phyloP scores from a whole-genome alignment of 1,140 invertebrate genomes.

The Pseudomyrmex gracilis region DNA sequence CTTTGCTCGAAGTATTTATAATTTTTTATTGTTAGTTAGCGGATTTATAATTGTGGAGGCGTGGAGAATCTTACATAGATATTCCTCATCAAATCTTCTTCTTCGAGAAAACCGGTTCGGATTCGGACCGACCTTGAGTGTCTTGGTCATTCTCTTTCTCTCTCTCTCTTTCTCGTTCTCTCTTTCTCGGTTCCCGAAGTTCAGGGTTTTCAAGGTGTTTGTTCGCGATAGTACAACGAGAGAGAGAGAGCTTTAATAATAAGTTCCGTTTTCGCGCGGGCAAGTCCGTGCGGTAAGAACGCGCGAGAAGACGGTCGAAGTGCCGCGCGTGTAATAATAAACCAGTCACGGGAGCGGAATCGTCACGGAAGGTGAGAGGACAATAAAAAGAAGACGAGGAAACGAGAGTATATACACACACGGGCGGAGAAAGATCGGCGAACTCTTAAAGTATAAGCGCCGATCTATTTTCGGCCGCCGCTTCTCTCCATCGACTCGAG shows the following conservation, averaged over 20 bases:
- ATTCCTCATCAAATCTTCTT: constrained; percentile 72
- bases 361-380: constrained; percentile 32
- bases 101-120: constrained; percentile 71
- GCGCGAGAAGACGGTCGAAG: constrained; percentile 34
- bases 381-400: constrained; percentile 45
- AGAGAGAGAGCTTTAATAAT: constrained; percentile 66
- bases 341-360: constrained; percentile 38
- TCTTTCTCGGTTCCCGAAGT: constrained; percentile 64
- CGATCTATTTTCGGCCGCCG: constrained; percentile 67
- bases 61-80: constrained; percentile 59
- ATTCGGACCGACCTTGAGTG: constrained; percentile 73
- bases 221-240: constrained; percentile 29
- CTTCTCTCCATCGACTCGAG: constrained; percentile 30
- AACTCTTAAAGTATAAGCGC: constrained; percentile 68
- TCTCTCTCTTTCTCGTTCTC: too few relatives aligned
- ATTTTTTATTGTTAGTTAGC: background rate
- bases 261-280: constrained; percentile 58
- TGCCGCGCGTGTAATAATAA: constrained; percentile 69
- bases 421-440: constrained; percentile 50
- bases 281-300: constrained; percentile 5
- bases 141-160: constrained; percentile 62
- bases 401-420: constrained; percentile 5
- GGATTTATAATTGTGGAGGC: constrained; percentile 54
- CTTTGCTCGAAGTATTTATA: too few relatives aligned
- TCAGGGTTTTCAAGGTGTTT: constrained; percentile 70